Evolutionary conservation across 1,140 invertebrate genomes (phyloP).

Genomic region (Pseudomyrmex concolor): DNA sequence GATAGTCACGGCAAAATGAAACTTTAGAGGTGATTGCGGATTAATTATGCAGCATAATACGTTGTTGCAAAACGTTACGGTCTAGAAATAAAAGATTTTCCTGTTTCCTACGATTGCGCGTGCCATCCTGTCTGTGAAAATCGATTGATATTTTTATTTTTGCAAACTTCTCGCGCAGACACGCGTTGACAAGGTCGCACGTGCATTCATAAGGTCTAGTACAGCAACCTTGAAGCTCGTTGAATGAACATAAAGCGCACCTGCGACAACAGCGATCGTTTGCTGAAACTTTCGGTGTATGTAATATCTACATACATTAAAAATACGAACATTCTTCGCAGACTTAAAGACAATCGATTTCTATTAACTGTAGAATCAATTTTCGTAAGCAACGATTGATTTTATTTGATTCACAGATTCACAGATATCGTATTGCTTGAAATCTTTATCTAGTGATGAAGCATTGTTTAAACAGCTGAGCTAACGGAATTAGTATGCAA

Average conservation of each 20-base stretch:
- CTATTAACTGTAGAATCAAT: neutral
- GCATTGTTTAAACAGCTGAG: conserved; percentile 18
- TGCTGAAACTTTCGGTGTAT: neutral
- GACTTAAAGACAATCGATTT: neutral
- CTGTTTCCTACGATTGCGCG: neutral
- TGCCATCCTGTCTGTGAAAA: neutral
- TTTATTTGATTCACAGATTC: neutral
- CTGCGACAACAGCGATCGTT: conserved; percentile 13
- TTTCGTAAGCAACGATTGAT: neutral
- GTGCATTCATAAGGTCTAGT: conserved; percentile 63
- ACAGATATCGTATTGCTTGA: neutral
- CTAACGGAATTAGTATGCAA: conserved; percentile 64
- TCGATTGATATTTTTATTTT: conserved; percentile 65
- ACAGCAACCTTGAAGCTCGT: conserved; percentile 62
- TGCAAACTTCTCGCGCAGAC: conserved; percentile 33
- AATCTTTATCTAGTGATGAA: neutral
- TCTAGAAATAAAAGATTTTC: neutral
- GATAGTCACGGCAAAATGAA: too few species aligned
- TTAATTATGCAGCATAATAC: conserved; percentile 37
- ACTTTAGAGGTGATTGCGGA: neutral
- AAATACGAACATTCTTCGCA: neutral
- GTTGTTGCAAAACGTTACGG: conserved; percentile 17
- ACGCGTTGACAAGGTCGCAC: conserved; percentile 21
- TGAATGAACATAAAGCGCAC: conserved; percentile 65
- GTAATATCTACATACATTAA: neutral